Conservation (phyloP, 2,888 invertebrate genomes). For the Mesorhabditis belari region DNA sequence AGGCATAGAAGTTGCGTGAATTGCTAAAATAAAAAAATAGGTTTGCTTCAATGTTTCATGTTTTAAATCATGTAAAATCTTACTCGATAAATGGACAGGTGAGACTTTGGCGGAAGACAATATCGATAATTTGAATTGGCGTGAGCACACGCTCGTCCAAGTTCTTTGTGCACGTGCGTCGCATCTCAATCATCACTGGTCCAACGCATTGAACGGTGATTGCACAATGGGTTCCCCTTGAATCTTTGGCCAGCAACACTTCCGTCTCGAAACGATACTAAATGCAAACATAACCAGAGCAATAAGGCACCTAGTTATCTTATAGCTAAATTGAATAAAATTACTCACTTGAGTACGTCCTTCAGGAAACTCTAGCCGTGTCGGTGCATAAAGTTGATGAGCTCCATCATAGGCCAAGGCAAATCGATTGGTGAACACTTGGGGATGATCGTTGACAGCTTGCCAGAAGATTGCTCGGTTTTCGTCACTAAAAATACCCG, state of each 20-base stretch:
- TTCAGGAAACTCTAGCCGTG: constrained; percentile 34
- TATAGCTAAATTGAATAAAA: too few relatives aligned
- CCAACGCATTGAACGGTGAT: constrained; percentile 37
- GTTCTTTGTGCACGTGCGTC: constrained; percentile 31
- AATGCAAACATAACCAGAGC: background rate
- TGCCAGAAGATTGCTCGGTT: constrained; percentile 47
- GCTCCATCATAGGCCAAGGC: constrained; percentile 46
- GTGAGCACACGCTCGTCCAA: constrained; percentile 40
- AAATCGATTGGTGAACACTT: constrained; percentile 38
- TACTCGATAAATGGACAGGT: constrained; percentile 42
- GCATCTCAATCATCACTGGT: constrained; percentile 40
- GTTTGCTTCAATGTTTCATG: background rate
- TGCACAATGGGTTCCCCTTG: constrained; percentile 30
- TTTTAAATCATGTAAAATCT: constrained; percentile 2
- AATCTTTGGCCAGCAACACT: constrained; percentile 34
- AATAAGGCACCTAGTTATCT: too few relatives aligned
- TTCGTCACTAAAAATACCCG: constrained; percentile 35
- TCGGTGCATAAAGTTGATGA: constrained; percentile 38
- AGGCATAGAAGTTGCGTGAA: constrained; percentile 41
- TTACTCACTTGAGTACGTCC: constrained; percentile 18
- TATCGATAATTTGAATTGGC: constrained; percentile 54
- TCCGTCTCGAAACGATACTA: constrained; percentile 29
- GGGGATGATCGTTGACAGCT: constrained; percentile 30
- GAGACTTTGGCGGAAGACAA: constrained; percentile 45
- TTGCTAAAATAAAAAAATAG: constrained; percentile 12